phyloP scores from a whole-genome alignment of 2,797 vertebrate species.

The Smutsia temminckii region DNA sequence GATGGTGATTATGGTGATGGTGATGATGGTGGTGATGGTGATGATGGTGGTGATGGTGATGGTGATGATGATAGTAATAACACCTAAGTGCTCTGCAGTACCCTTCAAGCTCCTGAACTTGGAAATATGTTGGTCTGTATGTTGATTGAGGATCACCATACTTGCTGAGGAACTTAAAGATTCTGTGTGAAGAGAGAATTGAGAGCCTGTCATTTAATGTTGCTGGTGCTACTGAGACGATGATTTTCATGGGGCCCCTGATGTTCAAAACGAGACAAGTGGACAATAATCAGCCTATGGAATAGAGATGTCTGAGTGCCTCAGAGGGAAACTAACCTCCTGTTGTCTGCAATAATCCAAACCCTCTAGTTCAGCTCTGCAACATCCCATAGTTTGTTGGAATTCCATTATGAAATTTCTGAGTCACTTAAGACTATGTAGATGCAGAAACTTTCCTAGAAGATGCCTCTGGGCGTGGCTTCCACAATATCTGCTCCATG shows the following conservation, averaged over 20 bases:
- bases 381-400: background rate
- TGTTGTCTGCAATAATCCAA: background rate
- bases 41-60: background rate
- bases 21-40: background rate
- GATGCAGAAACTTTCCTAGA: background rate
- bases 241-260: background rate
- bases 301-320: background rate
- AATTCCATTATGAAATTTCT: background rate
- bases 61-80: background rate
- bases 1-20: background rate
- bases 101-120: background rate
- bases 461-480: background rate
- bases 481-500: background rate
- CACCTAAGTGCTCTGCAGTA: background rate
- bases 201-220: background rate
- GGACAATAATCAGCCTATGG: background rate
- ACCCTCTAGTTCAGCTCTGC: background rate
- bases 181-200: background rate
- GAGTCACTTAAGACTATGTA: background rate
- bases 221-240: background rate
- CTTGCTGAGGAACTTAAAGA: background rate
- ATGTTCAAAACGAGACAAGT: background rate
- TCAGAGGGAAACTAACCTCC: background rate
- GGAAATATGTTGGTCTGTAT: background rate
- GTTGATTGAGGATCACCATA: background rate